Evolutionary conservation across 1,140 invertebrate species (phyloP).

Genomic region (Kradibia gibbosae): DNA sequence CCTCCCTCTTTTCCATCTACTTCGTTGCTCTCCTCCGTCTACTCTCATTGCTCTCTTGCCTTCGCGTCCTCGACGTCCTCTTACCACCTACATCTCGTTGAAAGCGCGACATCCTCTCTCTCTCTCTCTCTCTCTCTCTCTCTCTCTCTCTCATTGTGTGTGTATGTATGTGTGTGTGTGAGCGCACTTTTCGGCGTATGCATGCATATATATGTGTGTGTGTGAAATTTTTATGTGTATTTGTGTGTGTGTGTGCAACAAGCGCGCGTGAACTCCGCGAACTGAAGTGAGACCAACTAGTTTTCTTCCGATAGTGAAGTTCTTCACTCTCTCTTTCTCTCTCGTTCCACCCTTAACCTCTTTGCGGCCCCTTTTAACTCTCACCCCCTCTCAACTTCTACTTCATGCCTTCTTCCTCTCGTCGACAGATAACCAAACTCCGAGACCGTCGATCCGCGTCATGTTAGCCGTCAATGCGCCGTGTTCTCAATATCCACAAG

Average conservation of each 20-base stretch:
- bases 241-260: conserved; percentile 47
- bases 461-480: conserved; percentile 45
- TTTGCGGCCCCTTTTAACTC: conserved; percentile 14
- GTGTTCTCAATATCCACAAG: conserved; percentile 69
- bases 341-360: conserved; percentile 2
- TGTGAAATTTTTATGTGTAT: conserved; percentile 41
- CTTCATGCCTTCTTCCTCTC: conserved; percentile 51
- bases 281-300: conserved; percentile 10
- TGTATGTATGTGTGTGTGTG: conserved; percentile 42
- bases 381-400: background rate
- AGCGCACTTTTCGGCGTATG: conserved; percentile 47
- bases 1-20: conserved; percentile 53
- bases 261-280: conserved; percentile 31
- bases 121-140: no score
- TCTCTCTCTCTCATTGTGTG: no score
- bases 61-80: conserved; percentile 56
- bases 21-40: conserved; percentile 55
- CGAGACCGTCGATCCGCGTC: conserved; percentile 55
- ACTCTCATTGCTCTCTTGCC: conserved; percentile 52
- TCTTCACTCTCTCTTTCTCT: conserved; percentile 51
- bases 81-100: conserved; percentile 35
- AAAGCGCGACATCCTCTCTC: no score
- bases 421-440: conserved; percentile 58
- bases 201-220: conserved; percentile 40
- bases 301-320: conserved; percentile 53